Percentiles rank a stretch among this genome's conserved stretches.
Evolutionary conservation across 2,888 invertebrate species (phyloP).

Genomic region (Chymomyza procnemis): DNA sequence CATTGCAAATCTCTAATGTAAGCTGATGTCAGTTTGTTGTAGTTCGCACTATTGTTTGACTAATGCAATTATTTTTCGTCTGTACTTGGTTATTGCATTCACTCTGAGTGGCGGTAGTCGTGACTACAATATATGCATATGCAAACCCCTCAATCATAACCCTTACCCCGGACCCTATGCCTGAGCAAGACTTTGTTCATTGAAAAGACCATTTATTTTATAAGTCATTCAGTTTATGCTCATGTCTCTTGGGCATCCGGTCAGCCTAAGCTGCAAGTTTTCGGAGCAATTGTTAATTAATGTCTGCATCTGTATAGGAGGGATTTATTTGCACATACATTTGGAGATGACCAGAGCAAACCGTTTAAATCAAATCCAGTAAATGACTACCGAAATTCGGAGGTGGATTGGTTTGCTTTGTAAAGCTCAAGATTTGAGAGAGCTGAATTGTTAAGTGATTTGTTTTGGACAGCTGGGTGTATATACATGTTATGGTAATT

Average conservation of each 20-base stretch:
- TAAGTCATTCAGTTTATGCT: background rate
- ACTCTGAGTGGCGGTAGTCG: slow-evolving; percentile 42
- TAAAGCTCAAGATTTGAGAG: background rate
- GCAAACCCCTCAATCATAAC: no score
- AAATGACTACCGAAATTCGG: background rate
- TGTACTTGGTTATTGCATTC: slow-evolving; percentile 52
- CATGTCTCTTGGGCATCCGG: background rate
- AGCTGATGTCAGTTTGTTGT: background rate
- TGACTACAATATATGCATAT: no score
- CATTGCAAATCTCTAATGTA: slow-evolving; percentile 47
- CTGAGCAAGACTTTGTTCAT: background rate
- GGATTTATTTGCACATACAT: slow-evolving; percentile 35
- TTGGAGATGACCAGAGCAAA: background rate
- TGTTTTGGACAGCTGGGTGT: background rate
- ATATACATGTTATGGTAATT: background rate
- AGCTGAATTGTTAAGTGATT: background rate
- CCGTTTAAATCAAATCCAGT: background rate
- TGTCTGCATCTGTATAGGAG: slow-evolving; percentile 37
- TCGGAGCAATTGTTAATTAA: slow-evolving; percentile 67
- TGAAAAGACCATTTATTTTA: background rate
- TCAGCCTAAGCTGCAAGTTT: background rate
- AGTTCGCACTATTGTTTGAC: slow-evolving; percentile 16
- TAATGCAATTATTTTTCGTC: slow-evolving; percentile 35
- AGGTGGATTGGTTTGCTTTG: background rate
- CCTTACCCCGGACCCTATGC: background rate